Conservation (phyloP, 2,113 vertebrate genomes). For the Poeciliopsis retropinna region DNA sequence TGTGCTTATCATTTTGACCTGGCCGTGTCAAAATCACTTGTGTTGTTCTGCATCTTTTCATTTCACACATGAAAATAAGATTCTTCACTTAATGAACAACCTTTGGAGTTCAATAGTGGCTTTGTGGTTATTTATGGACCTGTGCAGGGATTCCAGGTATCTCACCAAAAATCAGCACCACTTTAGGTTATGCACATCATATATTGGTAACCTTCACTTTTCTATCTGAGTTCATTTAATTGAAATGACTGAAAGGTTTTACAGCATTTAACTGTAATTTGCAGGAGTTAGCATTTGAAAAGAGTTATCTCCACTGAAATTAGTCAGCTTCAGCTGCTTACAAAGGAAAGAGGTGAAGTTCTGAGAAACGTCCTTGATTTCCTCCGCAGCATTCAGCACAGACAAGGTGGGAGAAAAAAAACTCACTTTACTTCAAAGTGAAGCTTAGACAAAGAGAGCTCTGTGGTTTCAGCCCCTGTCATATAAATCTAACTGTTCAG, state of each 20-base stretch:
- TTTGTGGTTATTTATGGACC: too few relatives aligned
- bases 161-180: too few relatives aligned
- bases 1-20: too few relatives aligned
- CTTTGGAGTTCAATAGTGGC: too few relatives aligned
- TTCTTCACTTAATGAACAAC: too few relatives aligned
- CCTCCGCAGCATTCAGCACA: not conserved
- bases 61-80: too few relatives aligned
- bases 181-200: too few relatives aligned
- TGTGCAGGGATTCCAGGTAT: too few relatives aligned
- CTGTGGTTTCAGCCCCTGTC: constrained; percentile 11
- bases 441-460: constrained; percentile 31
- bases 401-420: constrained; percentile 4
- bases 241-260: constrained; percentile 11
- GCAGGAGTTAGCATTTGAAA: constrained; percentile 7
- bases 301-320: constrained; percentile 5
- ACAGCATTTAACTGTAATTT: not conserved
- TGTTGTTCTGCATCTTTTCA: too few relatives aligned
- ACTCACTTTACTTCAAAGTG: constrained; percentile 2
- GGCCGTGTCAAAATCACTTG: too few relatives aligned
- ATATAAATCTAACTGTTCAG: not conserved
- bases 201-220: too few relatives aligned
- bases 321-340: constrained; percentile 10
- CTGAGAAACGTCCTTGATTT: constrained; percentile 29
- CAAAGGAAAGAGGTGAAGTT: constrained; percentile 20
- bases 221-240: too few relatives aligned